phyloP scores from a whole-genome alignment of 2,888 invertebrate genomes.

The Ecliptopera silaceata region DNA sequence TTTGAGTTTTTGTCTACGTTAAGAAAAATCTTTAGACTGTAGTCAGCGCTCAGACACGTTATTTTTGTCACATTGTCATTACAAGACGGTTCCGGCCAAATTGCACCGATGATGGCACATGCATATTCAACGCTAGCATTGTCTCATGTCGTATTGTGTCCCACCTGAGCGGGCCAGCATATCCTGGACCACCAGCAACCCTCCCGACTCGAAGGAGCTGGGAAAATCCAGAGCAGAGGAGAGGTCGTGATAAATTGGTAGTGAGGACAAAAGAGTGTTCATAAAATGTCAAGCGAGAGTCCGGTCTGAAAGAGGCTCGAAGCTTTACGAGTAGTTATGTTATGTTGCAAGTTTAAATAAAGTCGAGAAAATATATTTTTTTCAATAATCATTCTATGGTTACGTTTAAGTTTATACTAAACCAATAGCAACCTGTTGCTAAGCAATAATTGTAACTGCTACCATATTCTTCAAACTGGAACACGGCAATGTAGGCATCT shows the following conservation, averaged over 20 bases:
- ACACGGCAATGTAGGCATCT: too few relatives aligned
- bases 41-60: slow-evolving; percentile 50
- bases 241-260: slow-evolving; percentile 43
- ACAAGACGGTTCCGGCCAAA: slow-evolving; percentile 73
- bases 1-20: too few relatives aligned
- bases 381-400: too few relatives aligned
- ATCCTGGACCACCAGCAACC: slow-evolving; percentile 39
- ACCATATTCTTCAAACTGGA: too few relatives aligned
- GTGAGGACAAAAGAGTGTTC: slow-evolving; percentile 61
- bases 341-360: slow-evolving; percentile 15
- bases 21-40: neutral
- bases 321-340: slow-evolving; percentile 48
- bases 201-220: slow-evolving; percentile 3
- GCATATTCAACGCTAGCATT: slow-evolving; percentile 75
- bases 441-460: too few relatives aligned
- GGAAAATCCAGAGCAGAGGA: slow-evolving; percentile 12
- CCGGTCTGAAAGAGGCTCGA: slow-evolving; percentile 52
- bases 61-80: slow-evolving; percentile 80
- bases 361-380: neutral
- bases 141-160: slow-evolving; percentile 70
- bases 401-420: too few relatives aligned
- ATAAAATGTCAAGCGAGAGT: slow-evolving; percentile 67
- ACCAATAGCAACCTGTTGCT: too few relatives aligned
- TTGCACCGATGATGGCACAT: slow-evolving; percentile 73
- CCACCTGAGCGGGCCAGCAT: slow-evolving; percentile 54